Conservation (phyloP, 2,797 vertebrate genomes). For the Geotrypetes seraphini region DNA sequence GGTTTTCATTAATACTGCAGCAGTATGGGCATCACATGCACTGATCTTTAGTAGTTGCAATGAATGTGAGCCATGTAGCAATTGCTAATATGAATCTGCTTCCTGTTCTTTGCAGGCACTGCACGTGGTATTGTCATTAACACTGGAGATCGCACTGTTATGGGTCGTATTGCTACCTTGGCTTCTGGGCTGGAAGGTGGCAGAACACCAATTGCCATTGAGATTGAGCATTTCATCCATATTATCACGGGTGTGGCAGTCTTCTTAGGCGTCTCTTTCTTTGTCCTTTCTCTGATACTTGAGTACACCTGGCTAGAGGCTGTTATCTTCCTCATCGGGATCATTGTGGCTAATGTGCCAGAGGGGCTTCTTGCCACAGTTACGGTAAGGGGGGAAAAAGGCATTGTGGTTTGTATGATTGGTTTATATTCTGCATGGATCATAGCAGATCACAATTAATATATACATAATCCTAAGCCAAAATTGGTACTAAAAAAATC, state of each 20-base stretch:
- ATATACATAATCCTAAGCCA: no score
- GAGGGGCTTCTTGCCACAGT: slow-evolving; percentile 91
- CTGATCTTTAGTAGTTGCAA: background rate
- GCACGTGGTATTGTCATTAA: slow-evolving; percentile 86
- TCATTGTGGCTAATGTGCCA: slow-evolving; percentile 93
- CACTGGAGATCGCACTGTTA: slow-evolving; percentile 89
- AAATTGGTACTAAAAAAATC: no score
- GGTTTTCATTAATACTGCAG: no score
- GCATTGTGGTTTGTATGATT: no score
- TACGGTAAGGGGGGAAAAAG: slow-evolving; percentile 64
- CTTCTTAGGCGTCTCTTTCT: slow-evolving; percentile 85
- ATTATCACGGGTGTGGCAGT: slow-evolving; percentile 92
- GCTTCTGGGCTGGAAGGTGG: slow-evolving; percentile 89
- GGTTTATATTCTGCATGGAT: no score
- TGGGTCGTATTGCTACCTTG: slow-evolving; percentile 90
- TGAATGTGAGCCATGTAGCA: no score
- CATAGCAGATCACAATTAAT: no score
- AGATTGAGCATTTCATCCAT: slow-evolving; percentile 93
- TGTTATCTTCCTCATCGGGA: slow-evolving; percentile 94
- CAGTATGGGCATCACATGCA: no score
- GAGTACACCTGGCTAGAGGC: slow-evolving; percentile 92
- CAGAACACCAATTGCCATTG: slow-evolving; percentile 82
- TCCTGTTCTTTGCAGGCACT: slow-evolving; percentile 56
- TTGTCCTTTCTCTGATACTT: slow-evolving; percentile 86
- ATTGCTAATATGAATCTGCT: background rate